Evolutionary conservation across 2,113 vertebrate genomes (phyloP).

Genomic region (Zosterops borbonicus): DNA sequence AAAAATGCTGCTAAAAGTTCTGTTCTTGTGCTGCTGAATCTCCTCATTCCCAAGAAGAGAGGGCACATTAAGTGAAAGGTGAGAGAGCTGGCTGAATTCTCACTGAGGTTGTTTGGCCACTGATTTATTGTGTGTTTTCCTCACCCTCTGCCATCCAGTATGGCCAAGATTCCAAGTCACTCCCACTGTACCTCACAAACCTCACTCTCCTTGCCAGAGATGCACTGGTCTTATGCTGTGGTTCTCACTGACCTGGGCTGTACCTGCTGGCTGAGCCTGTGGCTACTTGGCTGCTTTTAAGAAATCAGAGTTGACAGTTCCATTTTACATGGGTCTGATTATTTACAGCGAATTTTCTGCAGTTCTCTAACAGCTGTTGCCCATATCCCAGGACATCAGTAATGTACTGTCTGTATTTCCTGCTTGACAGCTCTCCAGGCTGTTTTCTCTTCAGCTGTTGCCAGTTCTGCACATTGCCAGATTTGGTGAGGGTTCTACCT

Average conservation of each 20-base stretch:
- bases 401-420: background rate
- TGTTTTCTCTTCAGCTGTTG: background rate
- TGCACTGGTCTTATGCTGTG: background rate
- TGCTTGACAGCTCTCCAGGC: background rate
- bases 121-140: background rate
- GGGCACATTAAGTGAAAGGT: background rate
- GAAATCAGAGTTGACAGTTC: background rate
- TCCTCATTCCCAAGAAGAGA: background rate
- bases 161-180: rapidly evolving
- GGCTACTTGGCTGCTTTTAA: background rate
- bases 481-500: background rate
- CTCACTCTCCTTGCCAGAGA: background rate
- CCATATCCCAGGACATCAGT: background rate
- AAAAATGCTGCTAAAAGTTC: background rate
- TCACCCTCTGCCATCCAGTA: background rate
- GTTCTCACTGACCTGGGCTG: background rate
- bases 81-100: background rate
- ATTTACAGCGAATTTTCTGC: background rate
- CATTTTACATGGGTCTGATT: background rate
- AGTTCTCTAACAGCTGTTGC: constrained; percentile 1
- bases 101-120: background rate
- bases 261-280: background rate
- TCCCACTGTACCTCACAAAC: background rate
- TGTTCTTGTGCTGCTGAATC: background rate
- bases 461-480: background rate